These are phyloP conservation scores for Mactra quadrangularis DNA, from an alignment of 1,140 invertebrate genomes.

Conservation along the genomic window DNA sequence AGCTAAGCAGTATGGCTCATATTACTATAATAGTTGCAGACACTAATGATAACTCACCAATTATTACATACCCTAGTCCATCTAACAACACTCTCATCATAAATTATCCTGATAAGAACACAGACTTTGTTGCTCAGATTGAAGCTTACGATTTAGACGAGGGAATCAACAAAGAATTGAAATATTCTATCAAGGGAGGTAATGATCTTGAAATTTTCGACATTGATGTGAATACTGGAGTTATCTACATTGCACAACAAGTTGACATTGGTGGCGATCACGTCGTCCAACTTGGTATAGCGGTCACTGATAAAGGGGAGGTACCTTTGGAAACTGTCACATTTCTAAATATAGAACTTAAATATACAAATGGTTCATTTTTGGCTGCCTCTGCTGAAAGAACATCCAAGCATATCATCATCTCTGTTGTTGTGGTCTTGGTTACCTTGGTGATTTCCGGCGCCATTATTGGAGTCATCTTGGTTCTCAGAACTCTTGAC, in stretches of 20 bases:
- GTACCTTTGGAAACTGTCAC: slow-evolving; percentile 21
- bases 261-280: slow-evolving; percentile 50
- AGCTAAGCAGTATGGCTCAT: slow-evolving; percentile 84
- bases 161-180: slow-evolving; percentile 65
- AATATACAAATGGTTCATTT: slow-evolving; percentile 57
- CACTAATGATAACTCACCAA: slow-evolving; percentile 96
- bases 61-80: slow-evolving; percentile 77
- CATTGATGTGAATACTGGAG: slow-evolving; percentile 93
- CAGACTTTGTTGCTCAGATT: slow-evolving; percentile 56
- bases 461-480: slow-evolving; percentile 50
- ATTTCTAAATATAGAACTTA: slow-evolving; percentile 30
- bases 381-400: not conserved
- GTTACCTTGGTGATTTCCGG: slow-evolving; percentile 55
- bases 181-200: slow-evolving; percentile 67
- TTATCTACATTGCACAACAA: not conserved
- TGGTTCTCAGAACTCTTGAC: slow-evolving; percentile 39
- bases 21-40: slow-evolving; percentile 85
- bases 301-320: slow-evolving; percentile 42
- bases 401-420: slow-evolving; percentile 48
- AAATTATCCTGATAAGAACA: slow-evolving; percentile 64
- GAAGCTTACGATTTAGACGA: slow-evolving; percentile 74
- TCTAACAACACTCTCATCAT: slow-evolving; percentile 70
- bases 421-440: slow-evolving; percentile 51
- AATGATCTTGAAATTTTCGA: slow-evolving; percentile 90
- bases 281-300: slow-evolving; percentile 24